phyloP scores from a whole-genome alignment of 2,888 invertebrate genomes.

The Andrena marginata region DNA sequence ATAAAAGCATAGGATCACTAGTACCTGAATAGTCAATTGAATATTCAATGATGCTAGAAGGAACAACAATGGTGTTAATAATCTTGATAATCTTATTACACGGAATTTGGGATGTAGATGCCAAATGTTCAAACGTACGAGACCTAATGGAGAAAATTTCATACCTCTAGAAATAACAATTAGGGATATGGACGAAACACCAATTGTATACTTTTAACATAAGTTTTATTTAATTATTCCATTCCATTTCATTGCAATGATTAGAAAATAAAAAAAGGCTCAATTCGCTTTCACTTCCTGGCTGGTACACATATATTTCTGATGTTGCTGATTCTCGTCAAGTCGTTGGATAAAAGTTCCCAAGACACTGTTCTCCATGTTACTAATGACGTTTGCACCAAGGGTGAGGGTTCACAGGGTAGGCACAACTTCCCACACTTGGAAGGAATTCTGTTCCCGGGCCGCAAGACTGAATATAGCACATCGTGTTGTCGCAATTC shows the following conservation, averaged over 20 bases:
- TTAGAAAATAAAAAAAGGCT: background rate
- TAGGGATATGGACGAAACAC: background rate
- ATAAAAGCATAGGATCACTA: too few relatives aligned
- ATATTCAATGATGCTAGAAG: too few relatives aligned
- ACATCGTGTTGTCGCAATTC: slow-evolving; percentile 72
- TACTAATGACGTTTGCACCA: too few relatives aligned
- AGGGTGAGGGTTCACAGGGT: background rate
- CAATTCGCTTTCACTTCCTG: background rate
- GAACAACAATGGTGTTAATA: too few relatives aligned
- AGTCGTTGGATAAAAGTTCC: too few relatives aligned
- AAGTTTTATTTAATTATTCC: background rate
- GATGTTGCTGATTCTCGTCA: slow-evolving; percentile 2
- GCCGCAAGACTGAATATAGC: slow-evolving; percentile 70
- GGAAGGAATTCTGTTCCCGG: slow-evolving; percentile 75
- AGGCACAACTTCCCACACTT: slow-evolving; percentile 4
- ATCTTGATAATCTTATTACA: too few relatives aligned
- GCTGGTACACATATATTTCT: background rate
- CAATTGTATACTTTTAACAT: slow-evolving; percentile 11
- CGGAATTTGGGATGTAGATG: too few relatives aligned
- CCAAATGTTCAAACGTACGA: too few relatives aligned
- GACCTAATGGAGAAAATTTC: too few relatives aligned
- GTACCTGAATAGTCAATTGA: too few relatives aligned
- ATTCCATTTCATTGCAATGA: background rate
- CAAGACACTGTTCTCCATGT: too few relatives aligned
- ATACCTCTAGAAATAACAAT: background rate